Evolutionary conservation across 2,113 vertebrate species (phyloP), one percentile per base, ranked within the genome.

Genomic region (Addax nasomaculatus): DNA sequence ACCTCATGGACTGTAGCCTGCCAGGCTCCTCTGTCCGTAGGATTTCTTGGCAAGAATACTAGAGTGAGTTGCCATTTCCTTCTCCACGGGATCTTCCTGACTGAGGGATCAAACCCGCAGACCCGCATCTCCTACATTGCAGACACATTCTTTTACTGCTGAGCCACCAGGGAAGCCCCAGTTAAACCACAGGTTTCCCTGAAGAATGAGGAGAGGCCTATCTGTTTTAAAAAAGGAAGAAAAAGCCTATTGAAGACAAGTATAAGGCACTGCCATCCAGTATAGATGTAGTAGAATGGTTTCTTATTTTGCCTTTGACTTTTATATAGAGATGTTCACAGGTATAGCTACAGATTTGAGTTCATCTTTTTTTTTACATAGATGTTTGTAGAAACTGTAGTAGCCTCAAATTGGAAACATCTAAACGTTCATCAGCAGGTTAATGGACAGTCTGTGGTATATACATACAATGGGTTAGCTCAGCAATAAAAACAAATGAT

Each of bases 291-390:
- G 19, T 36, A 92, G 39, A 45, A 49, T 90, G 19, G 9, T 80
- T 88, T 33, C 57, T 87, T 97, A 84, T 85, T 93, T 95, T 45
- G 29, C 79, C 11, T 93, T 85, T 97, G 39, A 76, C 27, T 85
- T 23, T 57, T n/a, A 88, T 49, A 23, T 83, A 43, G 60, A 70
- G 21, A 21, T 45, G 21, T 53, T 39, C 27, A 51, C 23, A 95
- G 12, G 10, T 25, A 3, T 86, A 78, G 73, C 51, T 92, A 2
- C 87, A 88, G 33, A 95, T 49, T 81, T 96, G 45, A 57, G 21
- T 55, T 93, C 16, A 33, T 53, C 12, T 76, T 27, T 76, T 43
- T 73, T 76, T 43, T 76, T 15, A 76, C 23, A 15, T 76, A 43
- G 23, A 43, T 76, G 39, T 76, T 43, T 76, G 23, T 76, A 43